Conservation (phyloP, 2,888 invertebrate species). For the Melitaea athalia region DNA sequence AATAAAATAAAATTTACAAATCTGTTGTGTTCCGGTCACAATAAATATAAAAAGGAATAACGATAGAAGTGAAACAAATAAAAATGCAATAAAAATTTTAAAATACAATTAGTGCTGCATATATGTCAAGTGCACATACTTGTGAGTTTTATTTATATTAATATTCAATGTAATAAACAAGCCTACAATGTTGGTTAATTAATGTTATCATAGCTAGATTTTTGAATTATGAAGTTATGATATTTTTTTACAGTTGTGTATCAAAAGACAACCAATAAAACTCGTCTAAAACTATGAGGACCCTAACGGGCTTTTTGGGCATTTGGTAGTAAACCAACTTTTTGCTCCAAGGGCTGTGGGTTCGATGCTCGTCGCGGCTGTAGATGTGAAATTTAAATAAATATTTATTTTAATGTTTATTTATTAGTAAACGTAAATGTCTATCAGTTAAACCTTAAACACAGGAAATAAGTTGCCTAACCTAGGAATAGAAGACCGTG, state of each 20-base stretch:
- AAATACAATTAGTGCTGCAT: slow-evolving; percentile 22
- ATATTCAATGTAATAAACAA: slow-evolving; percentile 20
- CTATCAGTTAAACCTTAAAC: no score
- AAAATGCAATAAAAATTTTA: slow-evolving; percentile 8
- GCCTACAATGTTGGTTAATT: slow-evolving; percentile 20
- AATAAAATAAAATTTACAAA: not conserved
- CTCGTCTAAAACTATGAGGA: no score
- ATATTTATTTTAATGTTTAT: no score
- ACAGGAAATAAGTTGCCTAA: no score
- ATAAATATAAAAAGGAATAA: not conserved
- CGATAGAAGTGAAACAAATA: not conserved
- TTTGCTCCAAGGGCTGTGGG: no score
- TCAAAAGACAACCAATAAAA: no score
- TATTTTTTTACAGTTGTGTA: slow-evolving; percentile 16
- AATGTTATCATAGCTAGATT: slow-evolving; percentile 23
- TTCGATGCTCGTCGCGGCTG: no score
- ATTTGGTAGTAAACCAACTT: no score
- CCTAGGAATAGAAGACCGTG: no score
- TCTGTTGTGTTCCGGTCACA: not conserved
- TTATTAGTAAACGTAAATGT: no score
- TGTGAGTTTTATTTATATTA: slow-evolving; percentile 3
- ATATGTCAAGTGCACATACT: slow-evolving; percentile 7
- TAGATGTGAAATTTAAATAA: no score
- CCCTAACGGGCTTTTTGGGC: no score
- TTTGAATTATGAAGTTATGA: slow-evolving; percentile 30